Evolutionary conservation across 2,113 vertebrate species (phyloP), one percentile per base, ranked within the genome.

Genomic region (Nibea albiflora): DNA sequence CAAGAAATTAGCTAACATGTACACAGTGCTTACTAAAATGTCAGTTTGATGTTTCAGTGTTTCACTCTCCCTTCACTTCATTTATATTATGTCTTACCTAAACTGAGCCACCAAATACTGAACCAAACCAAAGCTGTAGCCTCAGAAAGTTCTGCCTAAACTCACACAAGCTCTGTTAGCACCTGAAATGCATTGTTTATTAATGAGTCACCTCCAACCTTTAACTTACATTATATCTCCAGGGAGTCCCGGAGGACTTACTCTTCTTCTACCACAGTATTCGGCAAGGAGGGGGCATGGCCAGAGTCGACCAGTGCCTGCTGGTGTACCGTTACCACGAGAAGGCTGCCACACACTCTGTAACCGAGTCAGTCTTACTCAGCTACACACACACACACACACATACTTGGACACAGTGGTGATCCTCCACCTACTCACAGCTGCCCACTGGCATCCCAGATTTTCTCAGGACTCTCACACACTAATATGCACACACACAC

Each of bases 231-330:
- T n/a, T 57, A 20, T 44, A 60, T 89, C 57, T 79, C 52, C 8
- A 99, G 98, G 98, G 98, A 1, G 94, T 97, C 60, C 97, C 98
- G 0, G 98, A 99, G 89, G 98, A 99, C 83, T 80, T 99, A 89
- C 85, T 99, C n/a, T 97, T 97, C 90, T 99, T 99, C 91, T 98
- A 99, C 74, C 89, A 96, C 28, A 96, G 96, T 80, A 94, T 99
- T 66, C 93, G 95, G 66, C 94, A 84, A 42, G 97, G 96, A 0
- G 96, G 97, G 0, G 80, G 90, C 7, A 87, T 96, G 20, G 42
- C 92, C 19, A 94, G 96, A 16, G 96, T 99, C 17, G 91, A 99
- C 80, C 90, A 84, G 54, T 95, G 94, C 75, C 94, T 99, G 64
- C 95, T 99, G 63, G 80, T 97, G 2, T 99, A 99, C 85, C 96